Evolutionary conservation across 2,888 invertebrate species (phyloP).

Genomic region (Reticulitermes lucifugus): DNA sequence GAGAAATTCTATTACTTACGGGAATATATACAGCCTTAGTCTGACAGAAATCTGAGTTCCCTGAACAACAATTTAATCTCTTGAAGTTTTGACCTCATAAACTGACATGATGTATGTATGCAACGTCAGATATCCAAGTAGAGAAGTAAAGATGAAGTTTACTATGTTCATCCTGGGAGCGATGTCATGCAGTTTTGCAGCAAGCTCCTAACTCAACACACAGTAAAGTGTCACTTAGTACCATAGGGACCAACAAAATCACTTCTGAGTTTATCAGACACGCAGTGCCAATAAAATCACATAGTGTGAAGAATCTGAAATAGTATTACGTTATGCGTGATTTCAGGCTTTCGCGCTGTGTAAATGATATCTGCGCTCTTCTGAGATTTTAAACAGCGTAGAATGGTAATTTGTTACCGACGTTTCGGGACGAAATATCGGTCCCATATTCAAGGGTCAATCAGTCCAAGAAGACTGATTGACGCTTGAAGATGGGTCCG

Average conservation of each 20-base stretch:
- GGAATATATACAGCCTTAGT: not conserved
- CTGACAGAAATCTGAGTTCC: slow-evolving; percentile 2
- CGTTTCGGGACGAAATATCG: too few species aligned
- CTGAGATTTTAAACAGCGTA: too few species aligned
- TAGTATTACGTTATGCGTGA: too few species aligned
- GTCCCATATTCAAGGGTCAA: too few species aligned
- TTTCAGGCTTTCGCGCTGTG: too few species aligned
- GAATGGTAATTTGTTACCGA: too few species aligned
- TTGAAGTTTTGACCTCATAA: not conserved
- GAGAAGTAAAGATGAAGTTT: not conserved
- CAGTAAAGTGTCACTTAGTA: not conserved
- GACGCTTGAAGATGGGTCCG: too few species aligned
- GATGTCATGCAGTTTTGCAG: not conserved
- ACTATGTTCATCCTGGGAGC: not conserved
- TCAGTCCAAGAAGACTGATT: too few species aligned
- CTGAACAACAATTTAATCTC: slow-evolving; percentile 10
- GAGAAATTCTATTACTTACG: not conserved
- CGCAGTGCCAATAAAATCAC: not conserved
- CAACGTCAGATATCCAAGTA: not conserved
- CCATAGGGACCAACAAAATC: not conserved
- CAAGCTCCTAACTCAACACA: not conserved
- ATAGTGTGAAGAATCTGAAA: too few species aligned
- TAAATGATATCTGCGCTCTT: too few species aligned
- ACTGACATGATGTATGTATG: not conserved
- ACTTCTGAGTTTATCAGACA: not conserved